Base-by-base conservation (phyloP, 2,113 vertebrate genomes). In the Erythrocercus mccallii region DNA sequence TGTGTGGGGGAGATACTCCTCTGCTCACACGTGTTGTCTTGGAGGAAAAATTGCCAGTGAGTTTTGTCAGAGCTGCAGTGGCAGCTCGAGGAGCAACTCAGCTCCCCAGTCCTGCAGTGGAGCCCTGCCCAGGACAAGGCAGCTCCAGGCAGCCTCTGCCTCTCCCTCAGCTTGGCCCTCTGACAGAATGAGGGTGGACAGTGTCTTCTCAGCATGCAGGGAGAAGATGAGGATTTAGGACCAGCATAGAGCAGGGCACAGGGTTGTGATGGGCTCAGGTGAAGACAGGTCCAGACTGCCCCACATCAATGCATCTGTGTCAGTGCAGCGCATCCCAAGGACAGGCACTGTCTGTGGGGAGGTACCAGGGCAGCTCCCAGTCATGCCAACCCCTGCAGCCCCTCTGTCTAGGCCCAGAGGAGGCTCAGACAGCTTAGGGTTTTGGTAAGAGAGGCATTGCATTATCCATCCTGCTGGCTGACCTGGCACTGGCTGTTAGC, bases 361-460 rank as follows among this genome's bases (percentile, higher is more conserved):
- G 45, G 28, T 25, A 35, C 21, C 33, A 31, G 68, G 82, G 65
- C 65, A 91, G 76, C 51, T 82, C 54, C 82, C 0, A 1, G 44
- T n/a, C 11, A 1, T 0, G 2, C 60, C 60, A 71, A n/a, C 31
- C 38, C 51, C 31, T 71, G 71, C 15, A 1, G 4, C 10, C n/a
- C 12, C 31, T 50, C 15, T 0, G 1, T 40, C 64, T 21, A n/a
- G 20, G 45, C 3, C 3, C 14, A 30, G 70, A 48, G 48, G 33
- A 57, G 22, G 51, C 44, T 66, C 22, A 27, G 77, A 42, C 10
- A 71, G 51, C 12, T 60, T 0, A 0, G 17, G 17, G 3, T 6
- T 58, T 20, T 68, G 10, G 15, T 50, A 68, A 33, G 6, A 7
- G 14, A 28, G 7, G 6, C 8, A 8, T 17, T 50, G 54, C 0